Conservation (phyloP, 1,140 invertebrate species). For the Vanessa atalanta region DNA sequence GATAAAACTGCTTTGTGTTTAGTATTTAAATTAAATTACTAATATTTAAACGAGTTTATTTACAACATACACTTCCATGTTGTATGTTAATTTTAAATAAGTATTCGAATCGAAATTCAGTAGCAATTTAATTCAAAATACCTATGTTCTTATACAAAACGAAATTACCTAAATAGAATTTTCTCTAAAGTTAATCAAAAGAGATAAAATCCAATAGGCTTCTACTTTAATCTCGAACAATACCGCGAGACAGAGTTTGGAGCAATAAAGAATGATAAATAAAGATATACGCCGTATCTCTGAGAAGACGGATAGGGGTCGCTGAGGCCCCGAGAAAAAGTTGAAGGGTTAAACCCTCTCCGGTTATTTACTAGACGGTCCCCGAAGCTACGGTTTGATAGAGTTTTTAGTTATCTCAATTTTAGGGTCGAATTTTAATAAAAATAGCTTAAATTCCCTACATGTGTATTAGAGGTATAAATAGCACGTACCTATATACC, state of each 20-base stretch:
- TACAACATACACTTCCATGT: not conserved
- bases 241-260: slow-evolving; percentile 50
- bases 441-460: not conserved
- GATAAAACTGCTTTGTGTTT: not conserved
- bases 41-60: not conserved
- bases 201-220: slow-evolving; percentile 39
- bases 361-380: slow-evolving; percentile 59
- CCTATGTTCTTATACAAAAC: not conserved
- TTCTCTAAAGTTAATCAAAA: slow-evolving; percentile 29
- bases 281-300: slow-evolving; percentile 70
- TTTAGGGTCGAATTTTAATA: slow-evolving; percentile 22
- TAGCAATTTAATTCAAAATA: not conserved
- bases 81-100: no score
- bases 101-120: not conserved
- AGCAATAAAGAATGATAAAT: slow-evolving; percentile 65
- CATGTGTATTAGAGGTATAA: no score
- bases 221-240: slow-evolving; percentile 56
- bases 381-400: slow-evolving; percentile 56
- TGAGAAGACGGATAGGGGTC: slow-evolving; percentile 65
- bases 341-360: slow-evolving; percentile 68
- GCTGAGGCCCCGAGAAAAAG: slow-evolving; percentile 49
- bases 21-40: not conserved
- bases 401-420: slow-evolving; percentile 54
- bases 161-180: not conserved
- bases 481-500: no score